A percentile compares a stretch with the other conserved stretches of the same genome.
Evolutionary conservation across 2,888 invertebrate species (phyloP).

Genomic region (Tetramorium bicarinatum): DNA sequence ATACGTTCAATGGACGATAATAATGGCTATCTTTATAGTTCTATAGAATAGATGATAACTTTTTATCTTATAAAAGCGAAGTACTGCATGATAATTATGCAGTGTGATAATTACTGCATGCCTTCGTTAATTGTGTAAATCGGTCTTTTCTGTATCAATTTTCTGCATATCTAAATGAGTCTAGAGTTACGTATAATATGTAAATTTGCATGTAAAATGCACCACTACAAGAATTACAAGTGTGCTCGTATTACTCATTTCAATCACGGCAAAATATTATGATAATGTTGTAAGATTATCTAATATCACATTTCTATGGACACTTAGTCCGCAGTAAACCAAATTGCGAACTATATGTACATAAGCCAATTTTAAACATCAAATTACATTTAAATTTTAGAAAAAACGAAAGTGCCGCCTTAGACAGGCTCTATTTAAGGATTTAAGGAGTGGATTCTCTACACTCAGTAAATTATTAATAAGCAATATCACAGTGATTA

Average conservation of each 20-base stretch:
- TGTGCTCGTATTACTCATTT: not conserved
- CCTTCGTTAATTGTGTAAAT: constrained; percentile 3
- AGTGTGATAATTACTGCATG: not conserved
- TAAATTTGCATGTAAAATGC: constrained; percentile 9
- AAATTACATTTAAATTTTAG: not conserved
- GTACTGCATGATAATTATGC: constrained; percentile 15
- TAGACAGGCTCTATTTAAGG: not conserved
- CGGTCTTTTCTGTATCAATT: not conserved
- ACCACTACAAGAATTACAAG: not conserved
- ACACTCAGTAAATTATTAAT: not conserved
- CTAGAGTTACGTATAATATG: constrained; percentile 18
- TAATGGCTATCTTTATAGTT: not conserved
- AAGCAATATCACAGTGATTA: constrained; percentile 39
- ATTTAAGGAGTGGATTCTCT: not conserved
- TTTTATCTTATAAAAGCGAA: constrained; percentile 30
- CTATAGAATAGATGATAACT: not conserved
- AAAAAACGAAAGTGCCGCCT: not conserved
- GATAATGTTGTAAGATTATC: constrained; percentile 17
- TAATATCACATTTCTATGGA: constrained; percentile 15
- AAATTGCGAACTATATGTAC: not conserved
- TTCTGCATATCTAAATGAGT: constrained; percentile 28
- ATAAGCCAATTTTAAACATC: not conserved
- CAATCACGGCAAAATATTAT: constrained; percentile 28
- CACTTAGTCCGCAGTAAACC: not conserved
- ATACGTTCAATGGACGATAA: constrained; percentile 9